Percentiles rank a stretch among this genome's conserved stretches.
phyloP scores from a whole-genome alignment of 2,888 invertebrate genomes.

The Halocaridina rubra region DNA sequence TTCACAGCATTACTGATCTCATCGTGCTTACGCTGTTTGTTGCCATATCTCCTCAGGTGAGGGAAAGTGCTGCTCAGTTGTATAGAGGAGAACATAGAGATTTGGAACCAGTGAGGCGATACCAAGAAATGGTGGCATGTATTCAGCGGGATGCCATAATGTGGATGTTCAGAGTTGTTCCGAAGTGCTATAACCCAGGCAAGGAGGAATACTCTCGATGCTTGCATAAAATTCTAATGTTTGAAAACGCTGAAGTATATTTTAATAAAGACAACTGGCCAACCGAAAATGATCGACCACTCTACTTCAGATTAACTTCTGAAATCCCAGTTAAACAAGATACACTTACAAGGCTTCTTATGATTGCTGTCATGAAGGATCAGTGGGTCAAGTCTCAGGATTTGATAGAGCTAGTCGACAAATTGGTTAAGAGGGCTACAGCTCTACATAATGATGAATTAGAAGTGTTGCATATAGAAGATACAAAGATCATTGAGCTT shows the following conservation, averaged over 20 bases:
- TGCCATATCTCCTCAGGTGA: slow-evolving; percentile 80
- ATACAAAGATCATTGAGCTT: slow-evolving; percentile 83
- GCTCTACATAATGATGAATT: slow-evolving; percentile 54
- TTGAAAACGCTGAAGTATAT: slow-evolving; percentile 63
- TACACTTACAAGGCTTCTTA: slow-evolving; percentile 82
- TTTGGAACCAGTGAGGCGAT: slow-evolving; percentile 66
- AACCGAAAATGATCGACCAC: slow-evolving; percentile 85
- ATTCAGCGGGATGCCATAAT: slow-evolving; percentile 88
- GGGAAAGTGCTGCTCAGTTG: slow-evolving; percentile 75
- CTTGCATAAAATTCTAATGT: slow-evolving; percentile 71
- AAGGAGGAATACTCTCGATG: slow-evolving; percentile 81
- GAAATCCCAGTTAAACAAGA: slow-evolving; percentile 90
- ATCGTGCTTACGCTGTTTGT: slow-evolving; percentile 87
- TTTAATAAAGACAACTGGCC: slow-evolving; percentile 81
- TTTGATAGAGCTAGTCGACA: slow-evolving; percentile 73
- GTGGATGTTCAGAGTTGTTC: slow-evolving; percentile 88
- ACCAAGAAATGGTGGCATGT: slow-evolving; percentile 70
- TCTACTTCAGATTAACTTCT: slow-evolving; percentile 82
- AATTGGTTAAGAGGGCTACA: slow-evolving; percentile 69
- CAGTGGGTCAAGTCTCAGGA: slow-evolving; percentile 62
- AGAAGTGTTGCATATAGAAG: slow-evolving; percentile 67
- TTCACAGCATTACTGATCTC: slow-evolving; percentile 85
- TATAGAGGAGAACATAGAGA: slow-evolving; percentile 68
- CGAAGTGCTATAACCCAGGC: slow-evolving; percentile 79
- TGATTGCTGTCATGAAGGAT: slow-evolving; percentile 80